Percentiles rank a stretch among this genome's conserved stretches.
These are phyloP conservation scores for Hypsopygia costalis DNA, from an alignment of 2,888 invertebrate genomes.

Conservation along the genomic window DNA sequence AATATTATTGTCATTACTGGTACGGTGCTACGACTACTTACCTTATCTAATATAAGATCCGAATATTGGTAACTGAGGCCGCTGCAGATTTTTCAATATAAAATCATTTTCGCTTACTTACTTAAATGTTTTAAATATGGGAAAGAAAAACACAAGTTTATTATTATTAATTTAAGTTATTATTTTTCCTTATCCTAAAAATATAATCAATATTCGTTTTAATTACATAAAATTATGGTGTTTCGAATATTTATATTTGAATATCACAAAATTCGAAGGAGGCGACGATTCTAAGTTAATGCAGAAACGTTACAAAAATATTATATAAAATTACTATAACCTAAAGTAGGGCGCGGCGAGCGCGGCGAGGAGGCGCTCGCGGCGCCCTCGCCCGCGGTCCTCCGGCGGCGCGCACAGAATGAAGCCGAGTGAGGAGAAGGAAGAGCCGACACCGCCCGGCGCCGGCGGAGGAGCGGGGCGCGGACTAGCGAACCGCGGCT, in stretches of 20 bases:
- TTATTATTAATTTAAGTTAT: conserved; percentile 37
- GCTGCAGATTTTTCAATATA: no score
- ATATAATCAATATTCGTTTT: conserved; percentile 63
- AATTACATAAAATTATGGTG: conserved; percentile 74
- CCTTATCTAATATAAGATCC: no score
- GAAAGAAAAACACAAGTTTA: conserved; percentile 23
- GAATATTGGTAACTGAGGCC: no score
- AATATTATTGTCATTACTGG: no score
- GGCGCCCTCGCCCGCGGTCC: conserved; percentile 72
- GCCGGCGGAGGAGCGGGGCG: conserved; percentile 76
- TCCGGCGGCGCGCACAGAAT: conserved; percentile 73
- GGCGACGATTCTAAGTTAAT: conserved; percentile 71
- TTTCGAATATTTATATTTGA: conserved; percentile 72
- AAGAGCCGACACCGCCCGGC: conserved; percentile 76
- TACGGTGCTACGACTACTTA: no score
- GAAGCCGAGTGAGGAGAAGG: conserved; percentile 65
- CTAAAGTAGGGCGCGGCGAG: conserved; percentile 62
- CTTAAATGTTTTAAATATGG: no score
- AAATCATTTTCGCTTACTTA: no score
- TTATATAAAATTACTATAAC: conserved; percentile 45
- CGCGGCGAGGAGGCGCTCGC: conserved; percentile 70
- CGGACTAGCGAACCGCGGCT: conserved; percentile 51
- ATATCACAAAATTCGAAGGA: conserved; percentile 79
- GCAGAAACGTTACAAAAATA: conserved; percentile 43
- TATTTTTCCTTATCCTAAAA: conserved; percentile 41